Base-by-base conservation (phyloP, 2,888 invertebrate genomes). In the Perizoma affinitatum region DNA sequence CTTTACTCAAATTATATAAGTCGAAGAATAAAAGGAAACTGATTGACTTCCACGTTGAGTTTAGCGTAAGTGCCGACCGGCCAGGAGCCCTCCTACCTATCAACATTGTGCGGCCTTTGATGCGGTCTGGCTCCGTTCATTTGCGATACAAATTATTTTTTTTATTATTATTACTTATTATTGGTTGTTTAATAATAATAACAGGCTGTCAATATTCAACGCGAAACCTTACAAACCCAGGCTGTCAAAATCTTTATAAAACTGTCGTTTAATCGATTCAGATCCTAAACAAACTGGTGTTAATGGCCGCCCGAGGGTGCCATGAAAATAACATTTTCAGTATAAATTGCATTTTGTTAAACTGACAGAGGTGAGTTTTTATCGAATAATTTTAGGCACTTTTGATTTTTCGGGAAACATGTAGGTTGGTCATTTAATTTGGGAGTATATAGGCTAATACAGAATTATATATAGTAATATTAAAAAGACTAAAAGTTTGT, bases 251-350 rank as follows among this genome's bases (percentile, higher is more conserved):
- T 56, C 35, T 58, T 53, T 36, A 57, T 45, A 51, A 54, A 54
- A 54, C 58, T 56, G 52, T 52, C 58, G 43, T 9, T 54, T 68
- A 66, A 67, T 68, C 64, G 65, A 70, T 70, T 70, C 64, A 35
- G 64, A 57, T 59, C 66, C 67, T 71, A 67, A 69, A 59, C 57
- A 71, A 71, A 71, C 69, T 53, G 62, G 62, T 67, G 59, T 58
- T 68, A 67, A 65, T 67, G 63, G 65, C 47, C 36, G 50, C 35
- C 60, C 64, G 49, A 9, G 46, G 54, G 61, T 57, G 45, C 36
- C 60, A 57, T 22, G 22, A 22, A 68, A 63, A 65, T 56, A 65
- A 71, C 61, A 68, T 67, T 67, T 65, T 58, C 58, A 44, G 48
- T 64, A 63, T 66, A 67, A 69, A 69, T 69, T 64, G 64, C 64